A percentile compares a stretch with the other conserved stretches of the same genome.
Evolutionary conservation across 2,797 vertebrate species (phyloP).

Genomic region (Xiphophorus birchmanni): DNA sequence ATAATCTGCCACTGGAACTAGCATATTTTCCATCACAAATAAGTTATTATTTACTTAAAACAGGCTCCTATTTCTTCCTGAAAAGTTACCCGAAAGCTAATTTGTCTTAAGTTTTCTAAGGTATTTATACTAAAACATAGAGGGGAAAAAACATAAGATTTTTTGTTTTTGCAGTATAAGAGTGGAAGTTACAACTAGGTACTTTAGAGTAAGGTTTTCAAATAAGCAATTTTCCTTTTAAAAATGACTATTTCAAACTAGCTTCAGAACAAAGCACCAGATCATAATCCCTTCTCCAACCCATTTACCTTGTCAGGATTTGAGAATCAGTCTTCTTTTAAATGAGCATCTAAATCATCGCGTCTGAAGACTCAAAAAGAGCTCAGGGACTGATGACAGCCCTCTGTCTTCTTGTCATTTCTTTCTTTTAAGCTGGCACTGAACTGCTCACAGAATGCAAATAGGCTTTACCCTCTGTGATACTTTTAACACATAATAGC

Average conservation of each 20-base stretch:
- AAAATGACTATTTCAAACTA: not conserved
- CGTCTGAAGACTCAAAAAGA: conserved; percentile 34
- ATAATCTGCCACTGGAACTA: no score
- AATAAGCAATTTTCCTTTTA: not conserved
- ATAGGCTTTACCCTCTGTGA: conserved; percentile 62
- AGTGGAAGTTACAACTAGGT: not conserved
- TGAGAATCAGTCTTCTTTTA: conserved; percentile 43
- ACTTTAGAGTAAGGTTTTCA: not conserved
- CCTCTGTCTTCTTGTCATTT: conserved; percentile 50
- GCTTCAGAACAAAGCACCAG: not conserved
- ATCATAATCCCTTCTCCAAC: conserved; percentile 28
- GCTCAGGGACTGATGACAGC: conserved; percentile 47
- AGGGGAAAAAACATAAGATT: no score
- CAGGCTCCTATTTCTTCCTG: no score
- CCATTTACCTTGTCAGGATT: conserved; percentile 53
- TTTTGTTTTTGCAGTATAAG: not conserved
- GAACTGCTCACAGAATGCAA: conserved; percentile 69
- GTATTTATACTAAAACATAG: no score
- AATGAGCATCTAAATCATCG: conserved; percentile 33
- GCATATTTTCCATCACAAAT: no score
- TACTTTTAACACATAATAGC: conserved; percentile 58
- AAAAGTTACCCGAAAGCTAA: no score
- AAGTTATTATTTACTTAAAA: no score
- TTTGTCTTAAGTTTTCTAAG: no score
- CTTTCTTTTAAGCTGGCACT: conserved; percentile 56